Percentiles rank a stretch among this genome's conserved stretches.
These are phyloP conservation scores for Nymphalis urticae DNA, from an alignment of 2,888 invertebrate species.

Conservation along the genomic window DNA sequence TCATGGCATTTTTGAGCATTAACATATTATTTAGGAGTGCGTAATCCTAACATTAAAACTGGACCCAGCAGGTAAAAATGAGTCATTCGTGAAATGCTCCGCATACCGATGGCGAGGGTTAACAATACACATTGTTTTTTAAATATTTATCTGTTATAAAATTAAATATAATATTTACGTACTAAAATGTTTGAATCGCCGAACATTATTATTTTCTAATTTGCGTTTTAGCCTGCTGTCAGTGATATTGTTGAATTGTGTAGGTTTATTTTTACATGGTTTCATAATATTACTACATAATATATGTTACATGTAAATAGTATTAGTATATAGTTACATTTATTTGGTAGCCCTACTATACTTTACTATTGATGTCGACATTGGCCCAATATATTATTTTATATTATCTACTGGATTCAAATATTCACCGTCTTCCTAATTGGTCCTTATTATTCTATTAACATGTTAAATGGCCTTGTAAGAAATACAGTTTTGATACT, in stretches of 20 bases:
- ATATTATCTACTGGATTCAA: slow-evolving; percentile 11
- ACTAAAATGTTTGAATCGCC: no score
- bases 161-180: no score
- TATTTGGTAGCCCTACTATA: neutral
- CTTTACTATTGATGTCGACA: neutral
- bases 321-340: neutral
- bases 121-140: neutral
- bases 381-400: neutral
- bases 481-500: slow-evolving; percentile 1
- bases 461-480: slow-evolving; percentile 1
- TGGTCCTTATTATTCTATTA: slow-evolving; percentile 12
- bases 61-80: slow-evolving; percentile 39
- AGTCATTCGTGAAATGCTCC: slow-evolving; percentile 33
- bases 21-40: neutral
- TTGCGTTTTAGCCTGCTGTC: no score
- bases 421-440: slow-evolving; percentile 11
- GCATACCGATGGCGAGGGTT: slow-evolving; percentile 31
- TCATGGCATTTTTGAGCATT: neutral
- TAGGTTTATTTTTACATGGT: no score
- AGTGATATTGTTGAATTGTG: no score
- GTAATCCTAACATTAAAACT: neutral
- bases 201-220: no score
- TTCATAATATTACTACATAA: no score
- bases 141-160: no score
- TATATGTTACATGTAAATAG: no score